A percentile compares a stretch with the other conserved stretches of the same genome.
phyloP scores from a whole-genome alignment of 2,888 invertebrate genomes.

The Hoplodrina blanda region DNA sequence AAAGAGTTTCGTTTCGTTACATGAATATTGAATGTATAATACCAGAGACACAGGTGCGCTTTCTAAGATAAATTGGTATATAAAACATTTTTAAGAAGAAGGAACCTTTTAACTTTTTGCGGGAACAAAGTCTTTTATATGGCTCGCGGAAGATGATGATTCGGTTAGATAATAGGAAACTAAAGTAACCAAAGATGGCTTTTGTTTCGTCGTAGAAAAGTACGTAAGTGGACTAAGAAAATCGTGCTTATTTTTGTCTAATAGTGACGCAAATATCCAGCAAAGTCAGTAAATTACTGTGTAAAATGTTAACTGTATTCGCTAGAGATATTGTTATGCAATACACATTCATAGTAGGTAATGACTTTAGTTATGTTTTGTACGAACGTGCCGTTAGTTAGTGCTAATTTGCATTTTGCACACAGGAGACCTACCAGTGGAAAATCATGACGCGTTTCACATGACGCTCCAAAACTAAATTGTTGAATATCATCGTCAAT shows the following conservation, averaged over 20 bases:
- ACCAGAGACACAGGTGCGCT: constrained; percentile 17
- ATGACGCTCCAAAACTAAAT: neutral
- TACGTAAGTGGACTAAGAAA: too few species aligned
- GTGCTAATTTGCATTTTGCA: constrained; percentile 16
- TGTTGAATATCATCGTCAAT: neutral
- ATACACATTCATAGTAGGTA: constrained; percentile 6
- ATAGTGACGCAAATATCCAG: too few species aligned
- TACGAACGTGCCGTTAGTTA: neutral
- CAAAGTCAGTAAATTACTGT: too few species aligned
- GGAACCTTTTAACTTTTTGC: constrained; percentile 3
- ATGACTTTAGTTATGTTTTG: neutral
- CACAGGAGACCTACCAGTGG: neutral
- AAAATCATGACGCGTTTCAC: constrained; percentile 1
- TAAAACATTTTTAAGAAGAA: constrained; percentile 16
- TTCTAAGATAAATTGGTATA: constrained; percentile 6
- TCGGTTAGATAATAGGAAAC: neutral
- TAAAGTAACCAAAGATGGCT: neutral
- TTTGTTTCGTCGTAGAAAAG: neutral
- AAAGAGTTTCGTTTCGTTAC: constrained; percentile 1
- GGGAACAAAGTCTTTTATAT: neutral
- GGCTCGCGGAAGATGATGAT: neutral
- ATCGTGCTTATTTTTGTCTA: too few species aligned
- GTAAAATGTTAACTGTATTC: neutral
- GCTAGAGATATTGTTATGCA: neutral
- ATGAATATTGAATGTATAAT: constrained; percentile 12